These are phyloP conservation scores for Tenthredo distinguenda DNA, from an alignment of 2,888 invertebrate genomes.

Conservation along the genomic window DNA sequence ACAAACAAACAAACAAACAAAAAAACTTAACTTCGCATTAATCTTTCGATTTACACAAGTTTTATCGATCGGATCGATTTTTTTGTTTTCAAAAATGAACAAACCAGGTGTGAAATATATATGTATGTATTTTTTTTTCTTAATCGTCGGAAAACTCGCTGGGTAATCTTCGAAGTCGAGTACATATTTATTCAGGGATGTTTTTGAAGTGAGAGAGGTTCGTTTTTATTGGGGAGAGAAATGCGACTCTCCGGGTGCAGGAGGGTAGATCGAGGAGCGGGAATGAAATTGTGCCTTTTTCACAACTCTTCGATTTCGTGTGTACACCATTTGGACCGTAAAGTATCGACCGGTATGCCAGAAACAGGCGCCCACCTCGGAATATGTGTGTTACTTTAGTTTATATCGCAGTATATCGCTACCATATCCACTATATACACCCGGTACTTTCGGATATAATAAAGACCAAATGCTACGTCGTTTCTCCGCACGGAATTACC, in stretches of 20 bases:
- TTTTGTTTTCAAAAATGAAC: too few relatives aligned
- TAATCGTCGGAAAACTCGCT: not conserved
- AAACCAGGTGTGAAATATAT: not conserved
- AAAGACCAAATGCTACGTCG: constrained; percentile 29
- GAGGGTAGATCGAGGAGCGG: not conserved
- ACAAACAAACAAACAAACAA: not conserved
- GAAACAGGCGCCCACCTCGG: constrained; percentile 20
- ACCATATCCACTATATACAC: not conserved
- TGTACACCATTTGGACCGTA: constrained; percentile 39
- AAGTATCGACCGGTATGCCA: constrained; percentile 39
- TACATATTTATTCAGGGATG: not conserved
- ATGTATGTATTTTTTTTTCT: not conserved
- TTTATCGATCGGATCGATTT: too few relatives aligned
- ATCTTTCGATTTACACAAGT: too few relatives aligned
- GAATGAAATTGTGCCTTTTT: constrained; percentile 13
- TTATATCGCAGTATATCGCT: not conserved
- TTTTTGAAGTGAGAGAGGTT: not conserved
- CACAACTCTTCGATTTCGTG: constrained; percentile 26
- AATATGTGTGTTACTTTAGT: constrained; percentile 15
- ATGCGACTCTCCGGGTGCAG: not conserved
- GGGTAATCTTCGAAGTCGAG: not conserved
- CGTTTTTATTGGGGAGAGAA: not conserved
- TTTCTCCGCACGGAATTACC: constrained; percentile 12
- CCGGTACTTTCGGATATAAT: constrained; percentile 17
- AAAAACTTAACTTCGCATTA: not conserved